Base-by-base conservation (phyloP, 2,113 vertebrate species). In the Pelmatolapia mariae region DNA sequence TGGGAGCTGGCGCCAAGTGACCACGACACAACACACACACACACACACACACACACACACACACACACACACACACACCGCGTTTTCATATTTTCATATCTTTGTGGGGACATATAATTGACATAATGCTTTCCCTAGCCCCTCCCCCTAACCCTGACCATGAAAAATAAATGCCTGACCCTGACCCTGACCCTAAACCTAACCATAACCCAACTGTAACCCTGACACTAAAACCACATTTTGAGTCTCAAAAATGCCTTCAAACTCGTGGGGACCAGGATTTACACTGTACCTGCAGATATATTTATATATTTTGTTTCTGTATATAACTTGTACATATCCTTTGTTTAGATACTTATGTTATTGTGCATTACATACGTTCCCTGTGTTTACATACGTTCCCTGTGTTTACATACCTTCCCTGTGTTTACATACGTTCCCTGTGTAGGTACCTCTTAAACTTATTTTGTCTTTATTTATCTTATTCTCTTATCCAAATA, bases 1-100 rank as follows among this genome's bases (percentile, higher is more conserved):
- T 7, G 3, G 19, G 29, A 45, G 82, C 90, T 2, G 92, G 87
- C 73, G 89, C 92, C 92, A 88, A 84, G 52, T 2, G 3, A 73
- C 57, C 26, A 59, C 13, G 0, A 29, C 54, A 26, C 7, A 56
- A 36, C 26, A 26, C 26, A 6, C n/a, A n/a, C n/a, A n/a, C n/a
- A n/a, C n/a, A n/a, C n/a, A 36, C 33, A 36, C 33, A 50, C 36
- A 22, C 66, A 22, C 53, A 36, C 61, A 54, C 40, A 36, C 22
- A 31, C 56, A 31, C 22, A 53, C 71, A 59, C 56, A 29, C 5
- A 10, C 52, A 26, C 11, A 56, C 47, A n/a, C n/a, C n/a, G n/a
- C n/a, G n/a, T n/a, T n/a, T 7, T n/a, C 4, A 1, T 29, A 24
- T 57, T 29, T 57, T 57, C 2, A 16, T 59, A 9, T 59, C 13